phyloP scores from a whole-genome alignment of 2,113 vertebrate genomes.

The Gorsachius goisagi region DNA sequence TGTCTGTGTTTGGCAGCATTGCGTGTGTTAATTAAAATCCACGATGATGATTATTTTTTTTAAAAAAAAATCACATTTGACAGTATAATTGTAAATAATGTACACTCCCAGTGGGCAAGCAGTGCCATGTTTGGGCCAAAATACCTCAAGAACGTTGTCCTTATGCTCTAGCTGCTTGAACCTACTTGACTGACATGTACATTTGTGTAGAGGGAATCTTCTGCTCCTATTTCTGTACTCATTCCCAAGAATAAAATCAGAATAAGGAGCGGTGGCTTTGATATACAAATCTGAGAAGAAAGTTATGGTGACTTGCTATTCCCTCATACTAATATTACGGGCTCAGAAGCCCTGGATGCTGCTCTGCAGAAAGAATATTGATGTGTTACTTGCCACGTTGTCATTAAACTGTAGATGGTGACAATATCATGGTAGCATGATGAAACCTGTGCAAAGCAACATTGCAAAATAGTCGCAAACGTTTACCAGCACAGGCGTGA shows the following conservation, averaged over 20 bases:
- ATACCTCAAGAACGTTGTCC: background rate
- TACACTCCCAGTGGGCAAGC: background rate
- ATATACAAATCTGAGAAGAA: background rate
- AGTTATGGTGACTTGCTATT: background rate
- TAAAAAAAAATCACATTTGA: too few relatives aligned
- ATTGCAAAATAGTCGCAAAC: background rate
- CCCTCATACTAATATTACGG: background rate
- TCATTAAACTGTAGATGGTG: background rate
- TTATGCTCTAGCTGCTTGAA: background rate
- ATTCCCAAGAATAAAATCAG: background rate
- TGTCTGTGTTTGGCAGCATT: background rate
- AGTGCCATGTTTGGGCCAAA: accelerated
- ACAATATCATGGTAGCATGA: background rate
- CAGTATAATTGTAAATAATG: too few relatives aligned
- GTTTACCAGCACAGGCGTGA: background rate
- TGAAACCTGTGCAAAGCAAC: background rate
- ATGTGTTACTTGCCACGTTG: background rate
- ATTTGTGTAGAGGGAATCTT: background rate
- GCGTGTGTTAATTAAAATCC: background rate
- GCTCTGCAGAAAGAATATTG: background rate
- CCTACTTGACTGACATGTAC: accelerated
- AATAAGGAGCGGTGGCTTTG: background rate
- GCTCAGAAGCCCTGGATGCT: background rate
- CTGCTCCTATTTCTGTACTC: background rate
- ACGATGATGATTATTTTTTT: background rate